Evolutionary conservation across 1,140 invertebrate genomes (phyloP).

Genomic region (Teleopsis dalmanni): DNA sequence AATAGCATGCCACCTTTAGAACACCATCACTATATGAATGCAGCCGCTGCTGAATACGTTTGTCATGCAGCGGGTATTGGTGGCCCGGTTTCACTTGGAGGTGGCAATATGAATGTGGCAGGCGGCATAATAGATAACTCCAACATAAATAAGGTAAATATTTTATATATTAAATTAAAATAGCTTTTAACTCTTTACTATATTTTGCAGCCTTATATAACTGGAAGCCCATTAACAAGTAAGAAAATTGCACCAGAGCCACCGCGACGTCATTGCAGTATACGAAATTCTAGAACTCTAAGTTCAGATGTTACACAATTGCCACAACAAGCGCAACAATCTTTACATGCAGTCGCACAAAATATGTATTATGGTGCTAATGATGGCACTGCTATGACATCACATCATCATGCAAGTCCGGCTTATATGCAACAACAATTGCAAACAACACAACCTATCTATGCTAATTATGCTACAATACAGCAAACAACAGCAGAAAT

Average conservation of each 20-base stretch:
- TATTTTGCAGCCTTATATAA: conserved; percentile 25
- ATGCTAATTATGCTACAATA: conserved; percentile 49
- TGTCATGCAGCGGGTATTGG: conserved; percentile 19
- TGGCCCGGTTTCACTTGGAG: conserved; percentile 20
- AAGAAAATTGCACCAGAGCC: conserved; percentile 78
- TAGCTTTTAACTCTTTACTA: background rate
- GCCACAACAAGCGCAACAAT: conserved; percentile 10
- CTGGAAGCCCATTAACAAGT: conserved; percentile 55
- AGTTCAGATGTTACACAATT: conserved; percentile 20
- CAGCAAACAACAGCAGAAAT: conserved; percentile 58
- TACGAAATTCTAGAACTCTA: conserved; percentile 37
- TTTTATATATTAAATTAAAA: background rate
- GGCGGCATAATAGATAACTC: conserved; percentile 9
- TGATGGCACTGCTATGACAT: conserved; percentile 12
- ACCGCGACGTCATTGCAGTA: conserved; percentile 66
- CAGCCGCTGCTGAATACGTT: conserved; percentile 38
- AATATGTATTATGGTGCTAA: conserved; percentile 31
- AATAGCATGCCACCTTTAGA: conserved; percentile 40
- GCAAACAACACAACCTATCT: conserved; percentile 39
- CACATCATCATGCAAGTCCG: conserved; percentile 1
- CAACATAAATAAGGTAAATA: conserved; percentile 12
- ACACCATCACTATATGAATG: conserved; percentile 40
- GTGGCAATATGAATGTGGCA: too few relatives aligned
- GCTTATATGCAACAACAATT: conserved; percentile 18
- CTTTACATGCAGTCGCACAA: conserved; percentile 8